Conservation (phyloP, 2,113 vertebrate genomes). For the Semnornis frantzii region DNA sequence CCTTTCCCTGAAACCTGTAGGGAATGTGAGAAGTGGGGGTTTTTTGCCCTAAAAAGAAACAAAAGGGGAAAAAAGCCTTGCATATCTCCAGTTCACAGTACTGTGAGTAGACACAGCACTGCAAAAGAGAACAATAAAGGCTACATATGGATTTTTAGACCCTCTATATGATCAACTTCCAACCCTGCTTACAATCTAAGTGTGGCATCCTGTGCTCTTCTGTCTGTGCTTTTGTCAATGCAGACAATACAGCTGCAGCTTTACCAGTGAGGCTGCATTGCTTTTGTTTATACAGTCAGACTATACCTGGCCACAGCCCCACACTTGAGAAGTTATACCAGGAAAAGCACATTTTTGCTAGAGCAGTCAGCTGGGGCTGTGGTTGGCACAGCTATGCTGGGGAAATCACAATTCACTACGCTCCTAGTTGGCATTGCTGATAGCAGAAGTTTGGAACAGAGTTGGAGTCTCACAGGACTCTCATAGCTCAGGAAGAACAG, state of each 20-base stretch:
- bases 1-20: background rate
- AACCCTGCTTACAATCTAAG: background rate
- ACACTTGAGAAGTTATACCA: background rate
- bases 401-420: constrained; percentile 48
- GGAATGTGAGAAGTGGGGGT: background rate
- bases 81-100: background rate
- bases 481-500: constrained; percentile 56
- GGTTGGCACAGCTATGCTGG: constrained; percentile 35
- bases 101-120: background rate
- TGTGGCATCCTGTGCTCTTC: background rate
- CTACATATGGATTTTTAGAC: background rate
- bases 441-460: constrained; percentile 59
- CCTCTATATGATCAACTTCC: background rate
- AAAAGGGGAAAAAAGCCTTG: background rate
- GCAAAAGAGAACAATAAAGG: background rate
- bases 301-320: background rate
- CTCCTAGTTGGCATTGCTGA: constrained; percentile 36
- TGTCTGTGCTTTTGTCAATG: background rate
- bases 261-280: background rate
- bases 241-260: background rate
- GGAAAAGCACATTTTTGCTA: background rate
- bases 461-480: constrained; percentile 36
- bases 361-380: background rate
- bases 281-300: background rate
- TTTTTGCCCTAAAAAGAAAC: background rate